Percentiles rank a stretch among this genome's conserved stretches.
Evolutionary conservation across 2,113 vertebrate species (phyloP).

Genomic region (Dermatemys mawii): DNA sequence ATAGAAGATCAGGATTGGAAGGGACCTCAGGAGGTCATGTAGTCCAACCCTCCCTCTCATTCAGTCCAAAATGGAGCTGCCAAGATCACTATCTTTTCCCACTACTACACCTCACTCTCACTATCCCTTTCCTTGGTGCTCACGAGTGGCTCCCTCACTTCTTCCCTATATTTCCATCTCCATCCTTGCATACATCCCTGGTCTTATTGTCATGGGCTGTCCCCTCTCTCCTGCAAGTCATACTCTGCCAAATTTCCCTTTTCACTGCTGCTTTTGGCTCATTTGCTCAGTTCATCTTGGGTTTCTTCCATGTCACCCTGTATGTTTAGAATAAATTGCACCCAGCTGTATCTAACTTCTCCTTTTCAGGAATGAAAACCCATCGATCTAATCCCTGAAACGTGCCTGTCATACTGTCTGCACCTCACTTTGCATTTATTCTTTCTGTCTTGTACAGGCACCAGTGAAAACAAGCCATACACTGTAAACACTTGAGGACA

Average conservation of each 20-base stretch:
- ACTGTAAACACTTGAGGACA: neutral
- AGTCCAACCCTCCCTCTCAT: neutral
- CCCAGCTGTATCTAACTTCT: neutral
- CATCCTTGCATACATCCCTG: neutral
- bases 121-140: neutral
- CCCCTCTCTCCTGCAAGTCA: neutral
- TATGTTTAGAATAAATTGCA: neutral
- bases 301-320: neutral
- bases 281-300: neutral
- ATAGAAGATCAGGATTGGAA: too few species aligned
- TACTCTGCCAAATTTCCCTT: neutral
- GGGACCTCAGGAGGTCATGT: too few species aligned
- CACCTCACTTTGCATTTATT: neutral
- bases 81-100: neutral
- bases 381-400: neutral
- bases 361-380: conserved; percentile 4
- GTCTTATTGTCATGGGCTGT: neutral
- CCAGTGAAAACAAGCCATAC: neutral
- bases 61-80: neutral
- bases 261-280: neutral
- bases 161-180: neutral
- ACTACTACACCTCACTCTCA: neutral
- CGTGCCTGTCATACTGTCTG: neutral
- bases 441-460: neutral
- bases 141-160: neutral